Evolutionary conservation across 2,113 vertebrate genomes (phyloP).

Genomic region (Rhipidura dahli): DNA sequence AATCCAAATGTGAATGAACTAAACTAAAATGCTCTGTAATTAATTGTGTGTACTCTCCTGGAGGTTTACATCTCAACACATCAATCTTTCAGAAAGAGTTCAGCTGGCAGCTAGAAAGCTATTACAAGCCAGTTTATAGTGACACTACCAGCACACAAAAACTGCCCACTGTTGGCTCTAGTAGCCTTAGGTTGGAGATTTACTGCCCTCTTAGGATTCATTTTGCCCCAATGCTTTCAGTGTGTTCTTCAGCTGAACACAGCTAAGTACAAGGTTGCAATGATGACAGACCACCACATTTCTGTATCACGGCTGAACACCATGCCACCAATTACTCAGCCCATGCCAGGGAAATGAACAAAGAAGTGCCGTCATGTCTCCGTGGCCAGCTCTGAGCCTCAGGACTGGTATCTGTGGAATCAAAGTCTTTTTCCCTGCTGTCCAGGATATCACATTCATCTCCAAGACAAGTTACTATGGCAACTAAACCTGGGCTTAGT

Average conservation of each 20-base stretch:
- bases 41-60: not conserved
- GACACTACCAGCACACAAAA: not conserved
- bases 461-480: slow-evolving; percentile 43
- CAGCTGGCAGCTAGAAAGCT: not conserved
- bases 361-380: not conserved
- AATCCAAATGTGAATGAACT: not conserved
- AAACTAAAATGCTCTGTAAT: not conserved
- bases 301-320: not conserved
- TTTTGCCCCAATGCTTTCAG: not conserved
- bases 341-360: not conserved
- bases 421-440: slow-evolving; percentile 19
- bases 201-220: not conserved
- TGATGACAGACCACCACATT: not conserved
- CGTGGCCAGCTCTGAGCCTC: not conserved
- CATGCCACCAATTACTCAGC: not conserved
- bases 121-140: not conserved
- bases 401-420: slow-evolving; percentile 2
- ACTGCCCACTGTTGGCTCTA: not conserved
- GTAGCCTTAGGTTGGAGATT: not conserved
- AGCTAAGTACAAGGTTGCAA: not conserved
- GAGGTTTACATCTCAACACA: not conserved
- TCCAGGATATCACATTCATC: slow-evolving; percentile 46
- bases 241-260: not conserved
- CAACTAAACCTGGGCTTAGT: slow-evolving; percentile 54
- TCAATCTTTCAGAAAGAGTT: not conserved